Base-by-base conservation (phyloP, 2,113 vertebrate genomes). In the Xiphophorus couchianus region DNA sequence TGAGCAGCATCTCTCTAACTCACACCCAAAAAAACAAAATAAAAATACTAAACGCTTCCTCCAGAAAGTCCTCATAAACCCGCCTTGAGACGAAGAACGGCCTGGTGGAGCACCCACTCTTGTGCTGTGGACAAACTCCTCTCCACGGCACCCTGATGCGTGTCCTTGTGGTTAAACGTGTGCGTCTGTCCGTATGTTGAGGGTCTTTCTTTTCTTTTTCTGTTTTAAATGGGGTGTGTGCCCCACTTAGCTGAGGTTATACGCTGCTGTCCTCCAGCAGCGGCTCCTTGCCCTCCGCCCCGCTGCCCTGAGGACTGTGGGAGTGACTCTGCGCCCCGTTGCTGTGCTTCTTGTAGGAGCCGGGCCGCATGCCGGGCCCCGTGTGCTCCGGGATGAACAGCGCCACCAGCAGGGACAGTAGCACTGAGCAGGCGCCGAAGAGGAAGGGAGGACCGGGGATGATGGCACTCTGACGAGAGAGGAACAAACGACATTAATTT, bases 381-480 rank as follows among this genome's bases (percentile, higher is more conserved):
- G 92, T 97, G 93, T 97, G 96, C 86, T 97, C 97, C 0, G 97
- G 97, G 70, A 97, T 97, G 84, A 97, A 97, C 90, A 97, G 94
- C 15, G 97, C 97, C 88, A 97, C 97, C 78, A 97, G 94, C 66
- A 97, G 93, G 1, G 97, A 97, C 39, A 97, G 95, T 85, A 97
- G 93, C 84, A 97, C 97, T 0, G 96, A 97, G 81, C 97, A 97
- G 0, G 97, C 97, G 17, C 97, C 97, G 0, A 97, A 97, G 61
- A 97, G 95, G 90, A 97, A 97, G 0, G 97, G 97, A 51, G 97
- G 97, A n/a, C 97, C 97, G 0, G 97, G 97, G 80, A 97, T 97
- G 88, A 97, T 97, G 93, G 96, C 92, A 88, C 96, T 96, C 96
- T 97, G 88, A 37, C 63, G 62, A 63, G 66, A 68, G 0, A 37